These are phyloP conservation scores for Drosophila equinoxialis DNA, from an alignment of 1,140 invertebrate genomes.

Conservation along the genomic window DNA sequence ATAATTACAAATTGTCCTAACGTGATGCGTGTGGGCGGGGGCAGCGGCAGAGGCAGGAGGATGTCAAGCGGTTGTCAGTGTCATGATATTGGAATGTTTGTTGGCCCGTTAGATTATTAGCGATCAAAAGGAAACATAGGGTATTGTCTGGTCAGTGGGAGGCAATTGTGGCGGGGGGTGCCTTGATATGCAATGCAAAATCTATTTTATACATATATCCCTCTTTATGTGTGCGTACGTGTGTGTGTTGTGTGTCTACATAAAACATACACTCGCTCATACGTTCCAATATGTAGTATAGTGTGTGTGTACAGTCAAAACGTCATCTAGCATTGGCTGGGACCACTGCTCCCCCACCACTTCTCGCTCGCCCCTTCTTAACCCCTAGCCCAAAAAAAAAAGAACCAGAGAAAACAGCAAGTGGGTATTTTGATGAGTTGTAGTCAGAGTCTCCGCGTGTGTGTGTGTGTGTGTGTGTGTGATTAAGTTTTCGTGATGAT, in stretches of 20 bases:
- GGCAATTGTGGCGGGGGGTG: slow-evolving; percentile 8
- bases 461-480: slow-evolving; percentile 42
- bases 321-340: slow-evolving; percentile 49
- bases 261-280: slow-evolving; percentile 44
- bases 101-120: slow-evolving; percentile 49
- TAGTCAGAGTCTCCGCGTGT: slow-evolving; percentile 22
- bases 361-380: slow-evolving; percentile 4
- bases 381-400: slow-evolving; percentile 42
- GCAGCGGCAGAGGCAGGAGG: slow-evolving; percentile 36
- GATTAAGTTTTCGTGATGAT: slow-evolving; percentile 27
- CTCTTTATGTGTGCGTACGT: slow-evolving; percentile 24
- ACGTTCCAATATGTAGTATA: slow-evolving; percentile 14
- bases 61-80: slow-evolving; percentile 37
- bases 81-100: slow-evolving; percentile 75
- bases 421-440: slow-evolving; percentile 69
- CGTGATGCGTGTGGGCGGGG: slow-evolving; percentile 22
- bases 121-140: slow-evolving; percentile 28
- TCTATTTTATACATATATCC: slow-evolving; percentile 59
- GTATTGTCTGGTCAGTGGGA: not conserved
- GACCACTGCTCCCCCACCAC: slow-evolving; percentile 9
- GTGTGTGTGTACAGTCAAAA: slow-evolving; percentile 71
- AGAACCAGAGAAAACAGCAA: slow-evolving; percentile 51
- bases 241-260: slow-evolving; percentile 37
- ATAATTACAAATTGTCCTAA: not conserved
- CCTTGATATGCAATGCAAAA: slow-evolving; percentile 56